Evolutionary conservation across 2,113 vertebrate genomes (phyloP), one percentile per base, ranked within the genome.

Genomic region (Lathamus discolor): DNA sequence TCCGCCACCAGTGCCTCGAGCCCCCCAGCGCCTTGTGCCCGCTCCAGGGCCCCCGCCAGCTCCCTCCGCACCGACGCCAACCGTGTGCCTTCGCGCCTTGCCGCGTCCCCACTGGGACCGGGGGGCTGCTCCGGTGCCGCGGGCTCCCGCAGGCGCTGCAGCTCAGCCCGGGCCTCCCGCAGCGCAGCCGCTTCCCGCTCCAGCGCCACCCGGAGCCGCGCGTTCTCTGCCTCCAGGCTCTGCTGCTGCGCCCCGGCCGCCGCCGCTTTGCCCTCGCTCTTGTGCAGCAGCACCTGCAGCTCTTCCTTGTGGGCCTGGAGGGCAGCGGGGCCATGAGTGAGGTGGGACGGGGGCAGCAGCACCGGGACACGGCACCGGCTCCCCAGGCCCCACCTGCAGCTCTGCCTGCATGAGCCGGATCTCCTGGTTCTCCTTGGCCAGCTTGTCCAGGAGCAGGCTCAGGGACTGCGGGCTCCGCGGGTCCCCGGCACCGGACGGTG

Each of bases 331-430:
- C 25, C 1, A 3, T 77, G 27, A 91, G 28, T 4, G 10, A 31
- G 92, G 62, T 68, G 97, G 93, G 33, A 44, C 13, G 0, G 0
- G 66, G 29, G 25, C 2, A 70, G 51, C 37, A 88, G 80, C 95
- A 90, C 81, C 2, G 7, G 49, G 23, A 69, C 1, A 1, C 8
- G 6, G 17, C 44, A 25, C 24, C 3, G 22, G 57, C 52, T 46
- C 10, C 19, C 15, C 1, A 0, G 13, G 37, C 51, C 75, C 33
- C 77, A 98, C 99, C 99, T 99, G 98, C 88, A 99, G 96, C 92
- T 98, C 98, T 0, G 98, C 98, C 92, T 99, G 98, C 87, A 99
- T 96, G 28, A 98, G 93, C 82, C 98, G 96, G 74, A 99, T 98
- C 63, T 98, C 98, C 92, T 98, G 96, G 92, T 97, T 98, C 95